phyloP scores from a whole-genome alignment of 2,888 invertebrate species.

The Parasteatoda lunata region DNA sequence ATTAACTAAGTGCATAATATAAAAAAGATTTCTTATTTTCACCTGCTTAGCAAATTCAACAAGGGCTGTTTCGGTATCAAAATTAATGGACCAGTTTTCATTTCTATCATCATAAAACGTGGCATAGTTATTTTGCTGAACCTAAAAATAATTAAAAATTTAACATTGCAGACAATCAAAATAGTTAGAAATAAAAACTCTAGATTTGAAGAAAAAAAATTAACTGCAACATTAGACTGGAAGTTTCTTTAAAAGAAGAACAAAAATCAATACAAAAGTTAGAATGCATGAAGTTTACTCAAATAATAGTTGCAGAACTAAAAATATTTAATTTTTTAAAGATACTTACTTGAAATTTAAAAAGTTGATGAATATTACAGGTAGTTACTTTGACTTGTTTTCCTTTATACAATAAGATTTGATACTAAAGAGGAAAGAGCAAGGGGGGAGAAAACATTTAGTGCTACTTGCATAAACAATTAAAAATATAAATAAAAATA shows the following conservation, averaged over 20 bases:
- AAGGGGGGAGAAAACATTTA: background rate
- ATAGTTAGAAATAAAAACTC: too few species aligned
- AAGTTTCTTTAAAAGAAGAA: too few species aligned
- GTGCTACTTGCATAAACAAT: background rate
- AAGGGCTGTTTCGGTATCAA: constrained; percentile 71
- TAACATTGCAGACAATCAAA: background rate
- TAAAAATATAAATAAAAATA: background rate
- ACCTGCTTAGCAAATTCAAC: constrained; percentile 64
- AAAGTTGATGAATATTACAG: constrained; percentile 52
- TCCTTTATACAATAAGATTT: constrained; percentile 68
- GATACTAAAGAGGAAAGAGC: constrained; percentile 52
- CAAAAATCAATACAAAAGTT: too few species aligned
- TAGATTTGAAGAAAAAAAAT: too few species aligned
- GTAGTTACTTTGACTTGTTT: constrained; percentile 64
- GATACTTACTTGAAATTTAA: constrained; percentile 66
- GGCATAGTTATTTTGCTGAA: constrained; percentile 69
- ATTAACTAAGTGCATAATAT: too few species aligned
- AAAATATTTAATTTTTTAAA: background rate
- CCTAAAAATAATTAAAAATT: constrained; percentile 29
- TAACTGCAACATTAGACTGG: too few species aligned
- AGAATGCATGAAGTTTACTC: too few species aligned
- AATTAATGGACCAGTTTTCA: constrained; percentile 78
- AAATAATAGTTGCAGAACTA: too few species aligned
- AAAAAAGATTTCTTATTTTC: background rate
- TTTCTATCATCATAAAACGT: constrained; percentile 78